Conservation (phyloP, 2,888 invertebrate genomes). For the Rhagonycha fulva region DNA sequence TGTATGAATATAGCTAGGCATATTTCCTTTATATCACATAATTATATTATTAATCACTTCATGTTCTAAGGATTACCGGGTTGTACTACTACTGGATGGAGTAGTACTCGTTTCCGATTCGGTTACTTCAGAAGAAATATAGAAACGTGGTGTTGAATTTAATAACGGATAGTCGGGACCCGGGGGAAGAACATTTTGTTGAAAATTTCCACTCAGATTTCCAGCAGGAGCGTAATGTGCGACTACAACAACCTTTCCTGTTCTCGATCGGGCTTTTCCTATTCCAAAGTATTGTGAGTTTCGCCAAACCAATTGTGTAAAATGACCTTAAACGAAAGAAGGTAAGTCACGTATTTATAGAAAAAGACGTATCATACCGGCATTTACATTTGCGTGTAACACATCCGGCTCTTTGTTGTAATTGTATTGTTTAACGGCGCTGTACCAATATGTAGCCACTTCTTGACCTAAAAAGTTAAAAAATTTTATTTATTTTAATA, state of each 20-base stretch:
- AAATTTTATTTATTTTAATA: slow-evolving; percentile 8
- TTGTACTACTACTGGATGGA: slow-evolving; percentile 17
- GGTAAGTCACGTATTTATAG: slow-evolving; percentile 22
- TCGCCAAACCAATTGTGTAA: slow-evolving; percentile 86
- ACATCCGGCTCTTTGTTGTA: slow-evolving; percentile 74
- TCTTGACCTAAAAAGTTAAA: slow-evolving; percentile 67
- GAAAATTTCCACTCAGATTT: slow-evolving; percentile 74
- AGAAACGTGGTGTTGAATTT: slow-evolving; percentile 25
- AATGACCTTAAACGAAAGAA: slow-evolving; percentile 67
- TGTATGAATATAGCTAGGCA: neutral
- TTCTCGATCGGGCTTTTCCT: slow-evolving; percentile 77
- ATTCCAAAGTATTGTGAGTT: slow-evolving; percentile 77
- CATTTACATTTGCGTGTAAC: slow-evolving; percentile 77
- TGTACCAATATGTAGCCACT: slow-evolving; percentile 82
- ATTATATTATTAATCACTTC: neutral
- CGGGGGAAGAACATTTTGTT: slow-evolving; percentile 78
- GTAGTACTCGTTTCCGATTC: slow-evolving; percentile 32
- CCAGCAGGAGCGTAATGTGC: slow-evolving; percentile 84
- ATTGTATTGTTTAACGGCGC: slow-evolving; percentile 75
- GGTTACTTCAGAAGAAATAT: slow-evolving; percentile 32
- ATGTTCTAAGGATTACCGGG: neutral
- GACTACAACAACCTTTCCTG: slow-evolving; percentile 81
- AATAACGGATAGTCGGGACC: slow-evolving; percentile 48
- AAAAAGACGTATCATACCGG: slow-evolving; percentile 59
- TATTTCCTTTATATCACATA: neutral